These are phyloP conservation scores for Ptychoptera albimana DNA, from an alignment of 2,888 invertebrate genomes.

Conservation along the genomic window DNA sequence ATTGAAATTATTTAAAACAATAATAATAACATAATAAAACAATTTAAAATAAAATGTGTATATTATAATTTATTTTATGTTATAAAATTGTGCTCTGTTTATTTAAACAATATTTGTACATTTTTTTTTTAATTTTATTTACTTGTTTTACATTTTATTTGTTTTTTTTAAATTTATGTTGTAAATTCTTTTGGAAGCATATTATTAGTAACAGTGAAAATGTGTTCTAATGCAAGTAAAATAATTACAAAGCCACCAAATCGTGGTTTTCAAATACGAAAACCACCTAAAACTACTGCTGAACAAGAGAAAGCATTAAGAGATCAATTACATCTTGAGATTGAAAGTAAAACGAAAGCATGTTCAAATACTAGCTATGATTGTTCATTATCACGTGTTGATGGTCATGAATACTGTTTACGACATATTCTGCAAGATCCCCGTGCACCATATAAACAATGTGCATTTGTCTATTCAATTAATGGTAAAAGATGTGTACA, in stretches of 20 bases:
- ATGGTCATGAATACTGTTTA: slow-evolving; percentile 61
- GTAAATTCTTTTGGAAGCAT: too few species aligned
- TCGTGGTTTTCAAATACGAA: slow-evolving; percentile 9
- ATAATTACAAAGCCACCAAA: slow-evolving; percentile 10
- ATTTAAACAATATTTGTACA: too few species aligned
- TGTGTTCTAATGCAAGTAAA: slow-evolving; percentile 5
- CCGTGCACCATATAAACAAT: slow-evolving; percentile 69
- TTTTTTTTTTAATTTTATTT: too few species aligned
- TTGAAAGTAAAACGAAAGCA: slow-evolving; percentile 39
- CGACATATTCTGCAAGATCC: slow-evolving; percentile 74
- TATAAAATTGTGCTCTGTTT: too few species aligned
- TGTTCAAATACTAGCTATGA: slow-evolving; percentile 49
- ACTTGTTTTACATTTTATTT: background rate
- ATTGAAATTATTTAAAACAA: too few species aligned
- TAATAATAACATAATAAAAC: too few species aligned
- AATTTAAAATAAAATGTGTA: too few species aligned
- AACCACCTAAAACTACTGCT: slow-evolving; percentile 9
- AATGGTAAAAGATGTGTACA: slow-evolving; percentile 61
- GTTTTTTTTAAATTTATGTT: too few species aligned
- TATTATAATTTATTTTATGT: too few species aligned
- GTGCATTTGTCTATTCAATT: slow-evolving; percentile 47
- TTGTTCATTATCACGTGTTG: slow-evolving; percentile 48
- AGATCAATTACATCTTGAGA: slow-evolving; percentile 43
- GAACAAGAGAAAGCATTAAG: slow-evolving; percentile 24
- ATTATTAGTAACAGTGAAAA: too few species aligned